These are phyloP conservation scores for Dendroctonus ponderosae DNA, from an alignment of 1,140 invertebrate species.

Conservation along the genomic window DNA sequence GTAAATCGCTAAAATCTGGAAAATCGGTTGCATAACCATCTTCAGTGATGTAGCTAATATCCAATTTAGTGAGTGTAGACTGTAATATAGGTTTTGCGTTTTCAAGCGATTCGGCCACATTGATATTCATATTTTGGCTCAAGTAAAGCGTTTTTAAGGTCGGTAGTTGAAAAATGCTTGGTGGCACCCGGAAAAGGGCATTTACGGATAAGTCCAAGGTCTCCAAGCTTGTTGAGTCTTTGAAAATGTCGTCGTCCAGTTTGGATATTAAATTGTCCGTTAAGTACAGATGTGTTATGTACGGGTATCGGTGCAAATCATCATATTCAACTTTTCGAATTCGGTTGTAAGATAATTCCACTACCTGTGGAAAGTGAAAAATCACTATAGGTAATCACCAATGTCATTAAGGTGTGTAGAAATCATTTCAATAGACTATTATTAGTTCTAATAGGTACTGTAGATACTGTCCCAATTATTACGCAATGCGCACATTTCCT, in stretches of 20 bases:
- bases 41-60: slow-evolving; percentile 39
- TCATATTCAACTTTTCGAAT: slow-evolving; percentile 57
- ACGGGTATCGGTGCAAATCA: slow-evolving; percentile 57
- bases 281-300: slow-evolving; percentile 59
- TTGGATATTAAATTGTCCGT: slow-evolving; percentile 61
- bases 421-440: too few species aligned
- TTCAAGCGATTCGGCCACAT: slow-evolving; percentile 39
- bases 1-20: slow-evolving; percentile 39
- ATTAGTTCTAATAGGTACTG: too few species aligned
- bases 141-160: slow-evolving; percentile 59
- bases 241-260: slow-evolving; percentile 58
- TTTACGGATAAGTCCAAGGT: slow-evolving; percentile 41
- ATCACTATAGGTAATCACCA: not conserved
- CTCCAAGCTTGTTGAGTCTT: slow-evolving; percentile 29
- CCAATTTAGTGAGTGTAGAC: slow-evolving; percentile 39
- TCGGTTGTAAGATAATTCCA: slow-evolving; percentile 63
- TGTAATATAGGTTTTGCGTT: slow-evolving; percentile 33
- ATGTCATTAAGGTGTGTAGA: not conserved
- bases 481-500: not conserved
- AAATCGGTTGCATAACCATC: slow-evolving; percentile 31
- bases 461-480: too few species aligned
- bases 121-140: slow-evolving; percentile 53
- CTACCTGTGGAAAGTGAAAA: slow-evolving; percentile 53
- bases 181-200: slow-evolving; percentile 52
- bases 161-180: slow-evolving; percentile 57